Conservation (phyloP, 1,140 invertebrate species). For the Pentalonia nigronervosa region DNA sequence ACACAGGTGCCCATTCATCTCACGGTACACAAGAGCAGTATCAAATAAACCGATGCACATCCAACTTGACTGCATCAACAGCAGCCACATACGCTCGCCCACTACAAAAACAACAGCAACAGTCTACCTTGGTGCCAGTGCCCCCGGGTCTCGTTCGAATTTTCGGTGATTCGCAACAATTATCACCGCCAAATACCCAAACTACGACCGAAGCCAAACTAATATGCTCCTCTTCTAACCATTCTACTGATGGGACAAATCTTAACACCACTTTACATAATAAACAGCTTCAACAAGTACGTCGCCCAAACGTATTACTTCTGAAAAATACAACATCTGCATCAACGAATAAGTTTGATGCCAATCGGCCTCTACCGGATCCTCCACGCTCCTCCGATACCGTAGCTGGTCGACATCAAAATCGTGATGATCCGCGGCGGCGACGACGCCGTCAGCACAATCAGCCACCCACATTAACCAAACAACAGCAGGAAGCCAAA, state of each 20-base stretch:
- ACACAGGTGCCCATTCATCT: background rate
- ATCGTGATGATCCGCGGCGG: constrained; percentile 14
- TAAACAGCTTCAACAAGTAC: background rate
- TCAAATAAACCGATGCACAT: background rate
- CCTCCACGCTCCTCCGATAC: constrained; percentile 70
- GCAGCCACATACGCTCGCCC: background rate
- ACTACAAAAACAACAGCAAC: constrained; percentile 2
- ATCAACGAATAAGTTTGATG: constrained; percentile 37
- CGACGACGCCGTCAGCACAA: background rate
- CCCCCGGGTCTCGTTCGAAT: background rate
- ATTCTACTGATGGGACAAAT: background rate
- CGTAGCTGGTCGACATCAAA: constrained; percentile 38
- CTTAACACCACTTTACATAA: background rate
- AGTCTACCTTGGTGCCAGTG: no score
- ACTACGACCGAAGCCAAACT: background rate
- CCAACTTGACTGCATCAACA: background rate
- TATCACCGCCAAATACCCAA: background rate
- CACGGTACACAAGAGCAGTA: background rate
- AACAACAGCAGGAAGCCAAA: background rate
- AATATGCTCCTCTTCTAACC: background rate
- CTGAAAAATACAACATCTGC: constrained; percentile 28
- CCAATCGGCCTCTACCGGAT: constrained; percentile 68
- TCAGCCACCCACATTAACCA: background rate
- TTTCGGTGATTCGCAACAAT: background rate
- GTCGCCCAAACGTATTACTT: constrained; percentile 13